Percentiles rank a stretch among this genome's conserved stretches.
Evolutionary conservation across 2,113 vertebrate genomes (phyloP).

Genomic region (Nettapus auritus): DNA sequence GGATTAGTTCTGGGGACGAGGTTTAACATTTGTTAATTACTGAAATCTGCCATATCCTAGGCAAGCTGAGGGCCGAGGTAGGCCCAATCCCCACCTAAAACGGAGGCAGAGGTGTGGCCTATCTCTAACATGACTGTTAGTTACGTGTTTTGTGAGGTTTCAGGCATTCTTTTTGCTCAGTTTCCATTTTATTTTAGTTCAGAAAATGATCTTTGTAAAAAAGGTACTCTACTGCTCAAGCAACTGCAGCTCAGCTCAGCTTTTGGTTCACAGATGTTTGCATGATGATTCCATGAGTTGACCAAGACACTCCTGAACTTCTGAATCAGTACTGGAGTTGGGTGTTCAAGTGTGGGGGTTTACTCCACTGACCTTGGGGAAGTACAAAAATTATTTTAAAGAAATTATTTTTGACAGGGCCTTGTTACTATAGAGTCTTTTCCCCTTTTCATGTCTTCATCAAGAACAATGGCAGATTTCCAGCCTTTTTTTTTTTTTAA

Average conservation of each 20-base stretch:
- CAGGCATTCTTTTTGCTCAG: background rate
- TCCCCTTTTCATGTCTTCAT: background rate
- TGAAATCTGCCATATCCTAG: background rate
- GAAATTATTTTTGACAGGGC: background rate
- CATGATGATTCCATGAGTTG: background rate
- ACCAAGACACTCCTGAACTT: background rate
- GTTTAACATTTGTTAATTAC: background rate
- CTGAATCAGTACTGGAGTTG: background rate
- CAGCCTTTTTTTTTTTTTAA: background rate
- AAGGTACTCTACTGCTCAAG: background rate
- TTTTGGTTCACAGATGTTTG: background rate
- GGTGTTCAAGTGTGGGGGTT: background rate
- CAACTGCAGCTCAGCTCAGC: background rate
- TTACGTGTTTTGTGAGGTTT: background rate
- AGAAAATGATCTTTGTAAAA: background rate
- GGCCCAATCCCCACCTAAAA: background rate
- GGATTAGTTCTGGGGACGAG: background rate
- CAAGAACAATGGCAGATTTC: background rate
- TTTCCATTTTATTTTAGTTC: background rate
- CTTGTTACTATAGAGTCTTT: background rate
- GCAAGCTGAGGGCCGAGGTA: background rate
- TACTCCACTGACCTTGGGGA: background rate
- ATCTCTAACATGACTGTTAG: background rate
- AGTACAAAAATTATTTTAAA: background rate
- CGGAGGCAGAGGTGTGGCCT: background rate